Evolutionary conservation across 2,113 vertebrate species (phyloP).

Genomic region (Rynchops niger): DNA sequence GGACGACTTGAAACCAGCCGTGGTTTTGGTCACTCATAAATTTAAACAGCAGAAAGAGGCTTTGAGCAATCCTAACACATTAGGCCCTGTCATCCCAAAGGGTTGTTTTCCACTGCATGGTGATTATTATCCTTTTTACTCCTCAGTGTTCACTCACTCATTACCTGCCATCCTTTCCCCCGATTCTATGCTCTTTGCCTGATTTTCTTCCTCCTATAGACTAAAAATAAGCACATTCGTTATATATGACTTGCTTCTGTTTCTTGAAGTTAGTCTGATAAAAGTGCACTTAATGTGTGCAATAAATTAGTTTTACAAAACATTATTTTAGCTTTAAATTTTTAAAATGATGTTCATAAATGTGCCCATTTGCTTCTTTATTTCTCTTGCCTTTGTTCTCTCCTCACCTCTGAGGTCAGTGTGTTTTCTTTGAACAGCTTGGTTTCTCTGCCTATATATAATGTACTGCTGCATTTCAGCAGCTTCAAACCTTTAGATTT

Average conservation of each 20-base stretch:
- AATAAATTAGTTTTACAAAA: not conserved
- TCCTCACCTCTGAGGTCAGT: not conserved
- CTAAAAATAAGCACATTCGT: not conserved
- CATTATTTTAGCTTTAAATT: not conserved
- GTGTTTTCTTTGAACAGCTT: not conserved
- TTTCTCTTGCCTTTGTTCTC: not conserved
- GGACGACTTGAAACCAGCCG: not conserved
- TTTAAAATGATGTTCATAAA: not conserved
- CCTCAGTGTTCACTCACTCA: not conserved
- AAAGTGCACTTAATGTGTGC: not conserved
- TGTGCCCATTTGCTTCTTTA: not conserved
- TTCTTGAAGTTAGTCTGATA: not conserved
- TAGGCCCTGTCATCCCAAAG: not conserved
- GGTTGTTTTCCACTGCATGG: not conserved
- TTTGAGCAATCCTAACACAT: not conserved
- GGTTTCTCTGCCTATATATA: not conserved
- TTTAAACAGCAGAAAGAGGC: not conserved
- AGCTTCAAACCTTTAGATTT: not conserved
- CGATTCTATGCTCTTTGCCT: not conserved
- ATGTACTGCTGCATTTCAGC: not conserved
- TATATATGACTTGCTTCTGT: not conserved
- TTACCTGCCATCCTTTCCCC: not conserved
- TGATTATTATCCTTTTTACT: not conserved
- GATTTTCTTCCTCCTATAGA: not conserved
- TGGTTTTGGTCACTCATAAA: not conserved